A percentile compares a stretch with the other conserved stretches of the same genome.
Conservation (phyloP, 2,888 invertebrate species). For the Caenorhabditis auriculariae region DNA sequence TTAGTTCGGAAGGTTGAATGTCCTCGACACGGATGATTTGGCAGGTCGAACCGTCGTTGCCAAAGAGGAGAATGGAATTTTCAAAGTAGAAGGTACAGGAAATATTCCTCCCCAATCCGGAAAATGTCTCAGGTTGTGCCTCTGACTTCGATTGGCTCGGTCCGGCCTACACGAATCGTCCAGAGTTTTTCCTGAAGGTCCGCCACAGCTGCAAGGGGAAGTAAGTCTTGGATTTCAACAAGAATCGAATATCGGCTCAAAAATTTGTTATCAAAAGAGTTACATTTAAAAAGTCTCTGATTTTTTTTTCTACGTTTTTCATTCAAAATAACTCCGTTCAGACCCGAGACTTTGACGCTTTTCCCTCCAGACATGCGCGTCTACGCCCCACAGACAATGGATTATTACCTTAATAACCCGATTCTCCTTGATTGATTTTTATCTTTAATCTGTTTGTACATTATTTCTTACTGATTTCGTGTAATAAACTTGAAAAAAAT, state of each 20-base stretch:
- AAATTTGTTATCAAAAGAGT: background rate
- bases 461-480: too few relatives aligned
- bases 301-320: background rate
- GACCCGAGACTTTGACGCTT: constrained; percentile 19
- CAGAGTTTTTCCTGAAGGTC: constrained; percentile 53
- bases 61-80: constrained; percentile 36
- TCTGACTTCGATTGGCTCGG: constrained; percentile 47
- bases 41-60: constrained; percentile 48
- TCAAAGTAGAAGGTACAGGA: constrained; percentile 31
- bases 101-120: background rate
- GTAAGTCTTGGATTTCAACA: constrained; percentile 17
- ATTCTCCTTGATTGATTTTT: constrained; percentile 41
- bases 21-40: constrained; percentile 48
- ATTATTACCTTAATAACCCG: constrained; percentile 51
- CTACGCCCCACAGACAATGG: constrained; percentile 50
- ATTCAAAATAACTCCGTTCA: constrained; percentile 9
- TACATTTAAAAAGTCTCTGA: background rate
- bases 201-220: constrained; percentile 44
- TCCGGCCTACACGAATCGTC: constrained; percentile 40
- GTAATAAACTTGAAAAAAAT: too few relatives aligned
- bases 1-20: constrained; percentile 9
- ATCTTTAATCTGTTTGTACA: too few relatives aligned
- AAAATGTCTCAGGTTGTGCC: constrained; percentile 49
- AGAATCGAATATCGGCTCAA: background rate
- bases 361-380: constrained; percentile 18